phyloP scores from a whole-genome alignment of 1,140 invertebrate species.

The Eriosoma lanigerum region DNA sequence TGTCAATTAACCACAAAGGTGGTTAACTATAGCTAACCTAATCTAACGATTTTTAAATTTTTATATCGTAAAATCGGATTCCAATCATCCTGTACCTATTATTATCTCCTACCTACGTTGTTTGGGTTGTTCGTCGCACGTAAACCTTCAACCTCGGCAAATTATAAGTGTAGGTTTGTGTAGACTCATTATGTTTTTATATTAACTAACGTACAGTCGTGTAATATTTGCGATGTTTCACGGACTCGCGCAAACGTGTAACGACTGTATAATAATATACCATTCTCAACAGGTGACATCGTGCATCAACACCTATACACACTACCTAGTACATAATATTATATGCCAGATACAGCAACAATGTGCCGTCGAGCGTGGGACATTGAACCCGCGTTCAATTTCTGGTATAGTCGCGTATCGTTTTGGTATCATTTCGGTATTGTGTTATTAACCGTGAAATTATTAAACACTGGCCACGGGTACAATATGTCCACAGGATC shows the following conservation, averaged over 20 bases:
- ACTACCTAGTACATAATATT: no score
- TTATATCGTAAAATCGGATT: not conserved
- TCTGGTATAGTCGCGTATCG: constrained; percentile 19
- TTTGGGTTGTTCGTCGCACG: not conserved
- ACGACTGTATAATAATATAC: no score
- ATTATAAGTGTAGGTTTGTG: no score
- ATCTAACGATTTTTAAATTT: not conserved
- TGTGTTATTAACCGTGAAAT: constrained; percentile 23
- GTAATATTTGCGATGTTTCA: constrained; percentile 3
- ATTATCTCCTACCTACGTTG: not conserved
- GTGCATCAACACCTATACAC: constrained; percentile 21
- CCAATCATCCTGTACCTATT: not conserved
- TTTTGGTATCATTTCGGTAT: not conserved
- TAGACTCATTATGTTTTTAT: no score
- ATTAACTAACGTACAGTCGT: not conserved
- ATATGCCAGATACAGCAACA: not conserved
- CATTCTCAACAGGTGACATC: constrained; percentile 42
- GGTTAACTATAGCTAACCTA: no score
- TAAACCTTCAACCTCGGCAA: constrained; percentile 6
- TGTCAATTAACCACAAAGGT: no score
- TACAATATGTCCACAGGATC: no score
- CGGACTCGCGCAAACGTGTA: constrained; percentile 19
- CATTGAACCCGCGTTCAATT: constrained; percentile 25
- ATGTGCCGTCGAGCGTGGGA: not conserved
- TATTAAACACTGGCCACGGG: no score